Conservation (phyloP, 2,797 vertebrate genomes). For the Brachyalestes nurse region DNA sequence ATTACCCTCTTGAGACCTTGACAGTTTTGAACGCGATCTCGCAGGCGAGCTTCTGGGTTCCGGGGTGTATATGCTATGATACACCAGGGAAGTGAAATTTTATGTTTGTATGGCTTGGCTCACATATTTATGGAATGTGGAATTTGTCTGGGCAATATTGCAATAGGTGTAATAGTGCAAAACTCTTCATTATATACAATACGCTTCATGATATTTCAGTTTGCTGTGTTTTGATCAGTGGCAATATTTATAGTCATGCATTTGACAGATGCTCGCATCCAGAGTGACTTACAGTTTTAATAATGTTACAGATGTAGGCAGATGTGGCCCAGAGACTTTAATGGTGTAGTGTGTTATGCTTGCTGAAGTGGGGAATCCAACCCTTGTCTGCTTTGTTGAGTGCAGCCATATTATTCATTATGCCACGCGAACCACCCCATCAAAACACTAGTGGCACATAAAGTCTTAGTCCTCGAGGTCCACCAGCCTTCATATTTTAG, state of each 20-base stretch:
- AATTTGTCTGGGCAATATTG: background rate
- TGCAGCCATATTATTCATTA: no score
- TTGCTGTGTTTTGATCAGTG: no score
- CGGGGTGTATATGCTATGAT: background rate
- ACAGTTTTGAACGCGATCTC: constrained; percentile 25
- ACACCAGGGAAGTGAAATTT: background rate
- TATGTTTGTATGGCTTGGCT: background rate
- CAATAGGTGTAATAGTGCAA: background rate
- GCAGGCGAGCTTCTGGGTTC: constrained; percentile 17
- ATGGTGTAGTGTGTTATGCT: no score
- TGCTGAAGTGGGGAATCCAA: no score
- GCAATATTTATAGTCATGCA: no score
- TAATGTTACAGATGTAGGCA: no score
- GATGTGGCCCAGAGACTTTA: no score
- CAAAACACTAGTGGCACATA: background rate
- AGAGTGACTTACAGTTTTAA: no score
- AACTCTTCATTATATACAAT: background rate
- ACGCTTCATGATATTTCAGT: background rate
- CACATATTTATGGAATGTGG: background rate
- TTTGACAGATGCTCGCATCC: background rate
- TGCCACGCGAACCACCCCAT: no score
- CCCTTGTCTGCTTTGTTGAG: no score
- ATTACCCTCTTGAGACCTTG: constrained; percentile 48
- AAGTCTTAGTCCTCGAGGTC: background rate
- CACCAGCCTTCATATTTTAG: no score